Evolutionary conservation across 1,140 invertebrate species (phyloP), one percentile per base, ranked within the genome.

Genomic region (Heliconius hewitsoni): DNA sequence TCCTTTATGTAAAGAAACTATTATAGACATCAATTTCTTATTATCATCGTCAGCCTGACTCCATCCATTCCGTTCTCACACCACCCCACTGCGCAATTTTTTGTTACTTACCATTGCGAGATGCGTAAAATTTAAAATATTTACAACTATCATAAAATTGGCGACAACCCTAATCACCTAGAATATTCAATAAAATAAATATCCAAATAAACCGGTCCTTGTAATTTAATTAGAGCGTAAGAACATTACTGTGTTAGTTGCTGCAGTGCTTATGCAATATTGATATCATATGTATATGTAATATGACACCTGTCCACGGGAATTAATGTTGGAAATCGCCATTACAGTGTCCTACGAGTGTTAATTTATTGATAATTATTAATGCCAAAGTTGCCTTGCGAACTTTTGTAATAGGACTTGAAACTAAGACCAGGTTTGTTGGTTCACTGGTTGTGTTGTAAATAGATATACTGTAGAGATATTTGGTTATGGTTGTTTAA

Each of bases 161-260:
- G 39, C 19, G 70, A 55, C 76, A 81, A 50, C 76, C 79, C 76
- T 77, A 74, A 27, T 74, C 42, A 37, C 50, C 16, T 30, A 77
- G 71, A 74, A 74, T 57, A 74, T 81, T 84, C 74, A 81, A 82
- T 81, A 83, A 81, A 84, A 86, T 83, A 85, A 84, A 78, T 81
- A 77, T 81, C 80, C 82, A 75, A 86, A 81, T 82, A 83, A 85
- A 82, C 82, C 83, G 81, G 83, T 84, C 77, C 70, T n/a, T 79
- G 75, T 74, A 82, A 74, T 79, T 87, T 87, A 92, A 92, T 91
- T 94, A 87, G 92, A 89, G 91, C 92, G 86, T 90, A 89, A 92
- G 88, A 90, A 91, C 87, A 89, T 91, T 91, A 91, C 86, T 85
- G 82, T 88, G 83, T 84, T 87, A 83, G 81, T 82, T 82, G 83